phyloP scores from a whole-genome alignment of 2,888 invertebrate species.

The Caenorhabditis sp. region DNA sequence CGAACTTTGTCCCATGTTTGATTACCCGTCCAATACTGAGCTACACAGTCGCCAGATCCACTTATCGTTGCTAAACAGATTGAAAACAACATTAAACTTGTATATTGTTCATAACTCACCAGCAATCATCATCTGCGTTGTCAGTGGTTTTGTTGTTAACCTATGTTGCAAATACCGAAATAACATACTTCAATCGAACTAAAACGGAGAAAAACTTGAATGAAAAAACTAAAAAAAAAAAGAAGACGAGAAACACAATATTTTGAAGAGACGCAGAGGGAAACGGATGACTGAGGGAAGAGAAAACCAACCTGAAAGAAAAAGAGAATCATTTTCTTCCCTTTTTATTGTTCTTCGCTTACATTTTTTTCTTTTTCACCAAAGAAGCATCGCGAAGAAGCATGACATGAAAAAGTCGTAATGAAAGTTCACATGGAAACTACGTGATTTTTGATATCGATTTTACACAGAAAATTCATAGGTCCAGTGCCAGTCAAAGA shows the following conservation, averaged over 20 bases:
- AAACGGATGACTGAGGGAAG: not conserved
- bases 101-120: constrained; percentile 10
- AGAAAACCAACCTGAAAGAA: too few species aligned
- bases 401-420: too few species aligned
- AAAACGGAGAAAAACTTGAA: not conserved
- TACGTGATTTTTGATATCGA: too few species aligned
- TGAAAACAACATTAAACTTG: not conserved
- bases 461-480: too few species aligned
- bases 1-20: constrained; percentile 24
- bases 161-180: constrained; percentile 14
- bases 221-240: not conserved
- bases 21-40: constrained; percentile 26
- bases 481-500: too few species aligned
- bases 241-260: not conserved
- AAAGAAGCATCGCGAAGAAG: too few species aligned
- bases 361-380: too few species aligned
- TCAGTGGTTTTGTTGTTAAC: constrained; percentile 18
- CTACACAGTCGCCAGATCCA: constrained; percentile 24
- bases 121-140: constrained; percentile 34
- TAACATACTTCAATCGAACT: constrained; percentile 1
- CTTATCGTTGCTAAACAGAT: constrained; percentile 29
- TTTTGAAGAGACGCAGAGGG: not conserved
- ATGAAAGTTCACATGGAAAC: too few species aligned
- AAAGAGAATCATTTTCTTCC: too few species aligned
- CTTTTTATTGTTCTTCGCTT: too few species aligned